phyloP scores from a whole-genome alignment of 2,888 invertebrate genomes.

The Conomelus anceps region DNA sequence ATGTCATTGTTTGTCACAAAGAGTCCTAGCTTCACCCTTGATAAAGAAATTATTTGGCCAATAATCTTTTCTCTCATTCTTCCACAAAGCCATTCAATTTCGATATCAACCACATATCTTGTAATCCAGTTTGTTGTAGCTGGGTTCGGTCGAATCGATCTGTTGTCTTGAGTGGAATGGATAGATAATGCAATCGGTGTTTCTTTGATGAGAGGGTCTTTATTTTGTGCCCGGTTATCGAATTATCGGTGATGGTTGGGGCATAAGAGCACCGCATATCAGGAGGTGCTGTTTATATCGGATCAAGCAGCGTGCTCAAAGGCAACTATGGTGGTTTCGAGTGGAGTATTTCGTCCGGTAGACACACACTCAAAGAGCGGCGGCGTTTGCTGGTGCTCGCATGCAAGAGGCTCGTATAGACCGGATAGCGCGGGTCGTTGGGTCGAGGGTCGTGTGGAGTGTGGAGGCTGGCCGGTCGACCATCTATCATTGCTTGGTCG shows the following conservation, averaged over 20 bases:
- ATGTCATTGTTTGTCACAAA: too few relatives aligned
- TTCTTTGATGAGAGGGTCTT: neutral
- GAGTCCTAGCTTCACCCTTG: too few relatives aligned
- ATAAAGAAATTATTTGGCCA: too few relatives aligned
- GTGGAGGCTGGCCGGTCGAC: neutral
- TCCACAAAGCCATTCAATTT: neutral
- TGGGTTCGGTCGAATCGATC: neutral
- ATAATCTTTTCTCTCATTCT: too few relatives aligned
- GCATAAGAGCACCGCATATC: neutral
- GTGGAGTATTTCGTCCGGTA: neutral
- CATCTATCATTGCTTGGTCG: constrained; percentile 10
- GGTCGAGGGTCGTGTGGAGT: neutral
- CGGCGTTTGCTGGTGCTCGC: neutral
- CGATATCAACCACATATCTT: neutral
- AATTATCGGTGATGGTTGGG: neutral
- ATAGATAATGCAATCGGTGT: neutral
- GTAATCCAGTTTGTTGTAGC: neutral
- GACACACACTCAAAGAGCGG: neutral
- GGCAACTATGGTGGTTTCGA: neutral
- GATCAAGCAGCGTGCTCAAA: neutral
- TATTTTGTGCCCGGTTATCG: neutral
- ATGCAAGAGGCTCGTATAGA: neutral
- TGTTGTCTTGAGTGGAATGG: neutral
- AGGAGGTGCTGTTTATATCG: neutral
- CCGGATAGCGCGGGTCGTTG: neutral